A percentile compares a stretch with the other conserved stretches of the same genome.
phyloP scores from a whole-genome alignment of 2,797 vertebrate species.

The Ceyx erithaca region DNA sequence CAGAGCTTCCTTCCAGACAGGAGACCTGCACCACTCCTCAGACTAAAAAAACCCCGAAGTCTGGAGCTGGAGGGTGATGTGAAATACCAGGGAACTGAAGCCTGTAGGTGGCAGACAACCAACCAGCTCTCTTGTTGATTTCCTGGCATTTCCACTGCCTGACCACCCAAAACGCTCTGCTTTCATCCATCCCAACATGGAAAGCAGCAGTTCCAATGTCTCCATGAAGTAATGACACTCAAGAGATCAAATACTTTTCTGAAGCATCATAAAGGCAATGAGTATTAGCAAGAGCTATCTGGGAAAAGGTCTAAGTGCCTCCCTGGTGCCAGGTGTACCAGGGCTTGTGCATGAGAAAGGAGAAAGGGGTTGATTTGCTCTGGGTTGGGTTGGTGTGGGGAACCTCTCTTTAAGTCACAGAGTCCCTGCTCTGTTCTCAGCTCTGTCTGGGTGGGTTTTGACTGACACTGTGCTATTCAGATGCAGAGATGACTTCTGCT shows the following conservation, averaged over 20 bases:
- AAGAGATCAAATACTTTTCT: neutral
- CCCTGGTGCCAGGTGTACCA: neutral
- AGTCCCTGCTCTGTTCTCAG: neutral
- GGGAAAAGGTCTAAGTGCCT: neutral
- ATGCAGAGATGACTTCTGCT: neutral
- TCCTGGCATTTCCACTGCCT: constrained; percentile 16
- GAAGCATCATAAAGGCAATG: neutral
- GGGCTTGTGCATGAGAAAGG: neutral
- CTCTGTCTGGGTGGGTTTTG: neutral
- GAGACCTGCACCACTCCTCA: neutral
- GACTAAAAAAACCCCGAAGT: neutral
- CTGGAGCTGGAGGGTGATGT: neutral
- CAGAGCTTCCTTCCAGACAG: neutral
- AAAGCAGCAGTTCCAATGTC: neutral
- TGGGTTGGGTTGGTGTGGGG: neutral
- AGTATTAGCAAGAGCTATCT: neutral
- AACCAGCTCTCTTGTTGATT: neutral
- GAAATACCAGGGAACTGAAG: neutral
- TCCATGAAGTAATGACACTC: neutral
- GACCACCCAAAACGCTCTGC: neutral
- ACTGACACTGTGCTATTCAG: neutral
- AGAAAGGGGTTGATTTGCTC: neutral
- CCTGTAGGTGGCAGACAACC: neutral
- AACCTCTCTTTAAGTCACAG: neutral
- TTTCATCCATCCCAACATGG: neutral